Percentiles rank a stretch among this genome's conserved stretches.
Conservation (phyloP, 2,113 vertebrate genomes). For the Trinectes maculatus region DNA sequence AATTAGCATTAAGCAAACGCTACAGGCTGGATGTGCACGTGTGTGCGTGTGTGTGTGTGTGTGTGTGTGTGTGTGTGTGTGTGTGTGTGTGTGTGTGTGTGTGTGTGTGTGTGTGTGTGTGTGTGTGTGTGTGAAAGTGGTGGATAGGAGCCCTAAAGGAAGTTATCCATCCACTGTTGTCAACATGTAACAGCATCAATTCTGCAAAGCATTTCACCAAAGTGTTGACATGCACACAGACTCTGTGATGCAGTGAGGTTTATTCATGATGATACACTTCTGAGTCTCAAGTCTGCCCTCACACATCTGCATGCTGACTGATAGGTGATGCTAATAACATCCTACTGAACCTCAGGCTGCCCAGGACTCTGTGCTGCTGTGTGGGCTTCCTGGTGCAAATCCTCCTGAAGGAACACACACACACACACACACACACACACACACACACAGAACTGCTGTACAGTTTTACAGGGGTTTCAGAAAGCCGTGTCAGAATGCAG, state of each 20-base stretch:
- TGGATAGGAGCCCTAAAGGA: conserved; percentile 11
- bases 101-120: too few relatives aligned
- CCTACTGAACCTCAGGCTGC: conserved; percentile 22
- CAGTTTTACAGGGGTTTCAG: background rate
- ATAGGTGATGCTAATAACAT: conserved; percentile 10
- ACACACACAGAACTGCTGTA: background rate
- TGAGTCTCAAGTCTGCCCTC: too few relatives aligned
- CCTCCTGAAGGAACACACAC: background rate
- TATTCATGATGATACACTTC: too few relatives aligned
- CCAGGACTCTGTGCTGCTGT: conserved; percentile 23
- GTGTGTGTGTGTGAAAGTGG: conserved; percentile 1
- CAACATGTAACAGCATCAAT: too few relatives aligned
- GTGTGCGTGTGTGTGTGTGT: background rate
- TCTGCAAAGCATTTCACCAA: too few relatives aligned
- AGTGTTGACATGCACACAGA: too few relatives aligned
- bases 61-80: background rate
- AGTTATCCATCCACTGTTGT: conserved; percentile 10
- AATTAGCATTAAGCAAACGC: conserved; percentile 53
- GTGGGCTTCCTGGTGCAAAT: background rate
- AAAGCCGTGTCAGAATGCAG: conserved; percentile 9
- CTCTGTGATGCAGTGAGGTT: too few relatives aligned
- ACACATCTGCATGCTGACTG: too few relatives aligned
- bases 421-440: background rate
- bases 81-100: too few relatives aligned
- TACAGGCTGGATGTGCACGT: background rate